These are phyloP conservation scores for Dermochelys coriacea DNA, from an alignment of 2,797 vertebrate genomes.

Conservation along the genomic window DNA sequence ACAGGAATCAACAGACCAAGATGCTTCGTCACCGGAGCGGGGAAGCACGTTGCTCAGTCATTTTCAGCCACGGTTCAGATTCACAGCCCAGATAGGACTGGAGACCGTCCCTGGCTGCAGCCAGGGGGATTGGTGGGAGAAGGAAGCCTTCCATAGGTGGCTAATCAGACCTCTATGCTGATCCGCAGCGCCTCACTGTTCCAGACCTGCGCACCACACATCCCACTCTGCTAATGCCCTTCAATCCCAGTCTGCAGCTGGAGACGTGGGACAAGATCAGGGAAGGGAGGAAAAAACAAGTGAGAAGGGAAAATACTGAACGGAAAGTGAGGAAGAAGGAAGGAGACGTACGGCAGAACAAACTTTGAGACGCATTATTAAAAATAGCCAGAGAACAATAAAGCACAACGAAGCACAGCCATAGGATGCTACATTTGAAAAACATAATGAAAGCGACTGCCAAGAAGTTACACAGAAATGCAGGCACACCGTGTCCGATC, in stretches of 20 bases:
- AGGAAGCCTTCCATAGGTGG: fast-evolving
- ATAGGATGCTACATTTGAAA: fast-evolving
- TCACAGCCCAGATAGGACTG: fast-evolving
- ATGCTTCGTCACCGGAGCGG: fast-evolving
- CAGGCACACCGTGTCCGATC: fast-evolving
- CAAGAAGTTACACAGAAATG: fast-evolving
- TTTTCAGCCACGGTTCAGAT: not conserved
- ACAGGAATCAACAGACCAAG: fast-evolving
- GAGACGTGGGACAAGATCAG: not conserved
- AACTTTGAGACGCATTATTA: fast-evolving
- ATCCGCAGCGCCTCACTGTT: not conserved
- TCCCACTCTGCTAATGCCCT: fast-evolving
- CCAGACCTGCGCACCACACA: not conserved
- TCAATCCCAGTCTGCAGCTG: not conserved
- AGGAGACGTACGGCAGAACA: not conserved
- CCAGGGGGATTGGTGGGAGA: not conserved
- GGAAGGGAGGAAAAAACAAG: not conserved
- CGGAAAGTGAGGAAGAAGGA: not conserved
- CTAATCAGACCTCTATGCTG: not conserved
- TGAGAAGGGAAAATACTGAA: not conserved
- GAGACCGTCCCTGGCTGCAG: fast-evolving
- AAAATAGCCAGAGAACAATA: too few relatives aligned
- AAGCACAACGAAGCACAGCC: not conserved
- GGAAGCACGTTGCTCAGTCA: not conserved
- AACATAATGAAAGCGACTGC: fast-evolving